A percentile compares a stretch with the other conserved stretches of the same genome.
Evolutionary conservation across 2,797 vertebrate species (phyloP).

Genomic region (Triplophysa yarkandensis): DNA sequence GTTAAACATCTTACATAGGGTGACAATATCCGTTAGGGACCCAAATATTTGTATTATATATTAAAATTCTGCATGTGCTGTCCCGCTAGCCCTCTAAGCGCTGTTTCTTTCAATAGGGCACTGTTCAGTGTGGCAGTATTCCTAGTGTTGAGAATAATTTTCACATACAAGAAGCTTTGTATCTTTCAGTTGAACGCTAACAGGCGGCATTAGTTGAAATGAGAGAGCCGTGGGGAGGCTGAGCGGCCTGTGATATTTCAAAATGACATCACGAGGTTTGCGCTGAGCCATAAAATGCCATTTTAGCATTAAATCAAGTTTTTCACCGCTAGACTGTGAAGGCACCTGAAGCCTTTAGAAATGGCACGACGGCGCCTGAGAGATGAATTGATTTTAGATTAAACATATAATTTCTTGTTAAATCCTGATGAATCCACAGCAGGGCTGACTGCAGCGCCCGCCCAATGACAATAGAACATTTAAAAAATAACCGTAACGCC

Average conservation of each 20-base stretch:
- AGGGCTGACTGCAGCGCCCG: constrained; percentile 23
- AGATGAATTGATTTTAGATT: constrained; percentile 64
- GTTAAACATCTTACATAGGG: no score
- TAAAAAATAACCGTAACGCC: constrained; percentile 50
- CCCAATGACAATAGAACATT: constrained; percentile 51
- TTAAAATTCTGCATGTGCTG: no score
- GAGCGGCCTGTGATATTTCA: neutral
- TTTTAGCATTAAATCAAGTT: constrained; percentile 13
- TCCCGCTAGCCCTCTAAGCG: no score
- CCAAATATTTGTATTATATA: no score
- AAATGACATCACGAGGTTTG: neutral
- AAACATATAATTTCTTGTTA: constrained; percentile 66
- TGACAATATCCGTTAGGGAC: no score
- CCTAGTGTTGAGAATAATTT: neutral
- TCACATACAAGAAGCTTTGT: neutral
- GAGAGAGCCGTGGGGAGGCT: neutral
- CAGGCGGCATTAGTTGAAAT: neutral
- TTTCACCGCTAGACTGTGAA: constrained; percentile 1
- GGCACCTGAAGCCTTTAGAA: constrained; percentile 7
- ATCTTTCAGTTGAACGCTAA: neutral
- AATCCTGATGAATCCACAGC: constrained; percentile 48
- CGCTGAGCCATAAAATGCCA: constrained; percentile 14
- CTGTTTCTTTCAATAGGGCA: no score
- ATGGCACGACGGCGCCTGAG: constrained; percentile 57
- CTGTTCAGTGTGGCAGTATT: no score